These are phyloP conservation scores for Pseudonaja textilis DNA, from an alignment of 2,113 vertebrate species.

Conservation along the genomic window DNA sequence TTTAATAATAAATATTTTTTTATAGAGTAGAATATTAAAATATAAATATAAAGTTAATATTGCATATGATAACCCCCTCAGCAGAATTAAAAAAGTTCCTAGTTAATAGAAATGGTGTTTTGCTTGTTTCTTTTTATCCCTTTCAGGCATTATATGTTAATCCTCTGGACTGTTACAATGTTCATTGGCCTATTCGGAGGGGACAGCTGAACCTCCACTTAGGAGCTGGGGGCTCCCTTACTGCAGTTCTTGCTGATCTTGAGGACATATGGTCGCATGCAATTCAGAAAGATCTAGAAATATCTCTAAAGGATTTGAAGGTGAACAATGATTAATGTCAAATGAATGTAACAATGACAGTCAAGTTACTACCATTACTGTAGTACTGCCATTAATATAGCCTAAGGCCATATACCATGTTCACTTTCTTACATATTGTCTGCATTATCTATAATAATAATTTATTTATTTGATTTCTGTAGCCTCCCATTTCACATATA, in stretches of 20 bases:
- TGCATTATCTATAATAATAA: neutral
- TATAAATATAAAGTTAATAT: neutral
- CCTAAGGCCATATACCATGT: neutral
- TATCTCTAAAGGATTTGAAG: conserved; percentile 96
- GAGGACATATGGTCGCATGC: conserved; percentile 92
- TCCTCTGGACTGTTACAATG: conserved; percentile 86
- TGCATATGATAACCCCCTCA: neutral
- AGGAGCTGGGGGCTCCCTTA: conserved; percentile 88
- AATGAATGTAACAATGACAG: neutral
- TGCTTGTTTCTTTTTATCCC: neutral
- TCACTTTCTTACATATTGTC: neutral
- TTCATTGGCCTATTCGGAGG: conserved; percentile 91
- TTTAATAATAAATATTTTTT: neutral
- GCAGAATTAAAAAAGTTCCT: neutral
- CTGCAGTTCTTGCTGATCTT: conserved; percentile 86
- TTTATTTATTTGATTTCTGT: neutral
- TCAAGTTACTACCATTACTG: neutral
- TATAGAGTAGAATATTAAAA: neutral
- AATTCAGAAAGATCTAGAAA: conserved; percentile 93
- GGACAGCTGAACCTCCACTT: conserved; percentile 89
- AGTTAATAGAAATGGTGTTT: neutral
- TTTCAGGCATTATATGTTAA: conserved; percentile 89
- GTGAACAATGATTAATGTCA: conserved; percentile 61
- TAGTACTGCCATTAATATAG: neutral
- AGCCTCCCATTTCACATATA: neutral